Base-by-base conservation (phyloP, 2,797 vertebrate genomes). In the Oceanodroma leucorhoa region DNA sequence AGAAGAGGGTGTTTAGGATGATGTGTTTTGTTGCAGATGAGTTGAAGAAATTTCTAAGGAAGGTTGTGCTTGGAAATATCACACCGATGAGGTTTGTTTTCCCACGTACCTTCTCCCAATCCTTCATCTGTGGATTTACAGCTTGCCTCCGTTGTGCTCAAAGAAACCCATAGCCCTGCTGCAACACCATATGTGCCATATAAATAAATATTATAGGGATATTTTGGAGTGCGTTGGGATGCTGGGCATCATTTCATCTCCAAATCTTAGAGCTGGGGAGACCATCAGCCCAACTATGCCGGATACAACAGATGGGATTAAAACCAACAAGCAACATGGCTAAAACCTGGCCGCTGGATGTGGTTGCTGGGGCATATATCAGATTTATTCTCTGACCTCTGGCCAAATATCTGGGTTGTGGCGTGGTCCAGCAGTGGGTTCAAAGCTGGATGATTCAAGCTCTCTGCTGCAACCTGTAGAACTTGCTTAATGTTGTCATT, bases 381-480 rank as follows among this genome's bases (percentile, higher is more conserved):
- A 21, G 22, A 73, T 93, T 89, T 83, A 53, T 80, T 34, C n/a
- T 46, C 36, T 3, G 9, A 1, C 5, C 9, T 73, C 67, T 80
- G 58, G 16, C 12, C 60, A 87, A 6, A 30, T n/a, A 53, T 5
- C 36, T 30, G 64, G 41, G 23, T 26, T 1, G 2, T 21, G 41
- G 24, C 0, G 0, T 8, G n/a, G 6, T 26, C 27, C 64, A 55
- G 38, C 61, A 11, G 14, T 5, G 21, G 38, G 38, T 58, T 41
- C 43, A 14, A 12, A 62, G 20, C 26, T 60, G 62, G 40, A 5
- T 62, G 64, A 23, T 20, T 55, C 36, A 10, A 86, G 36, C 2
- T 41, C 54, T 29, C 17, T 30, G 34, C 65, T 55, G 41, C 43
- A 71, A 32, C 22, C 24, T 67, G 60, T 51, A 21, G 36, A 41